Conservation (phyloP, 2,113 vertebrate species). For the Malurus melanocephalus region DNA sequence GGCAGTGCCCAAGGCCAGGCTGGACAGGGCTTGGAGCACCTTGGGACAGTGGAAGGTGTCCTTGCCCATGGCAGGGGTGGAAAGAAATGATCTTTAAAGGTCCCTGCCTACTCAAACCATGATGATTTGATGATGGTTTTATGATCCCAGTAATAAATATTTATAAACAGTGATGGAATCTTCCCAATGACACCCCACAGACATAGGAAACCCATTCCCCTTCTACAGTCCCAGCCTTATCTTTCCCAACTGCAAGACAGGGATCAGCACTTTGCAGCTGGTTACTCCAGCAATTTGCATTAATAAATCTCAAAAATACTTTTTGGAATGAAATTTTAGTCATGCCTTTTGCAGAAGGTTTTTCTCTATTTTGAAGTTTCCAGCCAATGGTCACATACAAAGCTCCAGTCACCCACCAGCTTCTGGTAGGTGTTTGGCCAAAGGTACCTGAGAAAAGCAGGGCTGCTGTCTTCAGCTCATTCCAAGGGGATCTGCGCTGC, state of each 20-base stretch:
- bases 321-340: neutral
- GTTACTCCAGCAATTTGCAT: neutral
- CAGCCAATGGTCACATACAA: fast-evolving
- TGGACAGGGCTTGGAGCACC: fast-evolving
- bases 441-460: neutral
- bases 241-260: neutral
- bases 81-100: neutral
- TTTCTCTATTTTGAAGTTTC: neutral
- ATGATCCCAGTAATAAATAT: neutral
- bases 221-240: neutral
- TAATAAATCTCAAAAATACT: neutral
- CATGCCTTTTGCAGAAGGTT: neutral
- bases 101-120: neutral
- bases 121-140: neutral
- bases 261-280: neutral
- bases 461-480: neutral
- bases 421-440: neutral
- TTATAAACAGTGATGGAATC: neutral
- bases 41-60: neutral
- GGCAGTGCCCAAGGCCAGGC: neutral
- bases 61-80: neutral
- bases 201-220: neutral
- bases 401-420: neutral
- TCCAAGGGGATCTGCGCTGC: fast-evolving
- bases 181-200: neutral